These are phyloP conservation scores for Magallana angulata DNA, from an alignment of 1,140 invertebrate species.

Conservation along the genomic window DNA sequence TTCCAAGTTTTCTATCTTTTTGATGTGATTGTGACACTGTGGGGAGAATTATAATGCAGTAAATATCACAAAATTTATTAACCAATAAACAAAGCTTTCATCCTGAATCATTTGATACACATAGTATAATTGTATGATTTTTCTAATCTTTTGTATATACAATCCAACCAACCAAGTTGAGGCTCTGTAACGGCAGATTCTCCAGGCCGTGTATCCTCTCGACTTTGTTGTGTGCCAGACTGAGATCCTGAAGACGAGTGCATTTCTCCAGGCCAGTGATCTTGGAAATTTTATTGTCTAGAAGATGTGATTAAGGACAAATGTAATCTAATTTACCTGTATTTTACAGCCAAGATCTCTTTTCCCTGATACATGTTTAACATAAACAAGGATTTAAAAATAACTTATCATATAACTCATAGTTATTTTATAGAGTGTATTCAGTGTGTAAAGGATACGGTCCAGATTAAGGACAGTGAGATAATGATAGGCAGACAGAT, in stretches of 20 bases:
- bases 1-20: conserved; percentile 75
- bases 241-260: conserved; percentile 70
- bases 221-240: conserved; percentile 77
- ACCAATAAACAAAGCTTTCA: too few species aligned
- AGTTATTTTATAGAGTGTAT: too few species aligned
- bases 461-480: conserved; percentile 74
- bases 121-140: too few species aligned
- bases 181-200: conserved; percentile 73
- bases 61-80: too few species aligned
- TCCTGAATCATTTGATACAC: too few species aligned
- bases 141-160: too few species aligned
- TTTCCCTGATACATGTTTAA: too few species aligned
- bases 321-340: not conserved
- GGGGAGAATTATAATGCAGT: conserved; percentile 37
- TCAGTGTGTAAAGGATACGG: conserved; percentile 73
- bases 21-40: conserved; percentile 77
- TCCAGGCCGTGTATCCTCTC: conserved; percentile 74
- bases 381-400: too few species aligned
- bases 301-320: not conserved
- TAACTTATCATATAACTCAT: not conserved
- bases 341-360: too few species aligned
- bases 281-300: conserved; percentile 75
- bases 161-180: conserved; percentile 73
- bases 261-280: conserved; percentile 76
- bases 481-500: conserved; percentile 76